phyloP scores from a whole-genome alignment of 2,888 invertebrate genomes.

The Calameuta pallipes region DNA sequence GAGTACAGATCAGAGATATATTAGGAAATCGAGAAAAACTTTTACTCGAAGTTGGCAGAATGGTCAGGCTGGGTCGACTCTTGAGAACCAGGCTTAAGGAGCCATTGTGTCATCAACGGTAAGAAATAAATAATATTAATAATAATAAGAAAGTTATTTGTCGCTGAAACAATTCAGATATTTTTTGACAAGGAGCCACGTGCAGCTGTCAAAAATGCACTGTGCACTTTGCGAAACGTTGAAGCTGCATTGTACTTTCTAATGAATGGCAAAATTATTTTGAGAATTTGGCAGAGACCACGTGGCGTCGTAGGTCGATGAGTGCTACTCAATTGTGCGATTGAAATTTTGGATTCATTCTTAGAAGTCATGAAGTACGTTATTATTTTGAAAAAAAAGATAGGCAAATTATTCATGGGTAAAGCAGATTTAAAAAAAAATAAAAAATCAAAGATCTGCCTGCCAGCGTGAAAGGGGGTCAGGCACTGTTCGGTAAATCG shows the following conservation, averaged over 20 bases:
- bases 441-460: background rate
- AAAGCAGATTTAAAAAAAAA: background rate
- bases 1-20: slow-evolving; percentile 68
- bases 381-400: background rate
- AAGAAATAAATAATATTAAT: slow-evolving; percentile 24
- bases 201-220: background rate
- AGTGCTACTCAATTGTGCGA: no score
- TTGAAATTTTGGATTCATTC: no score
- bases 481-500: slow-evolving; percentile 2
- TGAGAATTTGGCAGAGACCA: background rate
- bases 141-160: background rate
- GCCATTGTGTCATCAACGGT: slow-evolving; percentile 67
- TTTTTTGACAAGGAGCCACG: background rate
- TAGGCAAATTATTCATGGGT: background rate
- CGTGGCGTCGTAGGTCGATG: background rate
- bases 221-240: background rate
- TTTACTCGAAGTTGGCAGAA: slow-evolving; percentile 77
- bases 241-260: background rate
- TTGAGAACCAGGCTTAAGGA: slow-evolving; percentile 75
- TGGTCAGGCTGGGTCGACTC: slow-evolving; percentile 77
- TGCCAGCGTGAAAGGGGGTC: background rate
- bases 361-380: background rate
- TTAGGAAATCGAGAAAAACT: slow-evolving; percentile 73
- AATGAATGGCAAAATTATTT: slow-evolving; percentile 6
- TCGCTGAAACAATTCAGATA: background rate